Percentiles rank a stretch among this genome's conserved stretches.
phyloP scores from a whole-genome alignment of 2,113 vertebrate genomes.

The Saguinus imperator region DNA sequence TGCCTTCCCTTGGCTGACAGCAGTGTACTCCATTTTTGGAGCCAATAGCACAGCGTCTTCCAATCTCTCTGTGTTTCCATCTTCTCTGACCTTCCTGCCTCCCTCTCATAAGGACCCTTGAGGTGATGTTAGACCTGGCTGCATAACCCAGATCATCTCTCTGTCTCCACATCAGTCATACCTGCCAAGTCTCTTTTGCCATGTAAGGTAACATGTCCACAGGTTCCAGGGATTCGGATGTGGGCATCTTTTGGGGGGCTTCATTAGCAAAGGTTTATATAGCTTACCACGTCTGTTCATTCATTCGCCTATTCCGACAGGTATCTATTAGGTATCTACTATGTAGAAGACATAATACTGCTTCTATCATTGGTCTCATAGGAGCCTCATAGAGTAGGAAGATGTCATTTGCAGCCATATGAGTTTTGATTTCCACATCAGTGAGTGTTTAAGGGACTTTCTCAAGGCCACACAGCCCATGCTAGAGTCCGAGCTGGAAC shows the following conservation, averaged over 20 bases:
- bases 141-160: neutral
- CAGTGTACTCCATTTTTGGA: neutral
- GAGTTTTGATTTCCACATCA: neutral
- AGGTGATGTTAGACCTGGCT: neutral
- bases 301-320: neutral
- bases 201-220: neutral
- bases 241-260: neutral
- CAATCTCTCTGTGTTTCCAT: neutral
- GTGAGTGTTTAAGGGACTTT: neutral
- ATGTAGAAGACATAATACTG: accelerated
- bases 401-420: neutral
- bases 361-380: too few species aligned
- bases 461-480: neutral
- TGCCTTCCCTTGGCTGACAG: too few species aligned
- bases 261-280: neutral
- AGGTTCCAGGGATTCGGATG: neutral
- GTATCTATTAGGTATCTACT: neutral
- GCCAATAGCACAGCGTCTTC: neutral
- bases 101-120: neutral
- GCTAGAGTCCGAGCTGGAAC: neutral
- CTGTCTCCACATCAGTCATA: neutral
- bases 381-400: too few species aligned
- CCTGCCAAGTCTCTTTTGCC: neutral
- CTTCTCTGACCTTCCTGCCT: neutral
- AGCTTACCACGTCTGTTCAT: accelerated